Base-by-base conservation (phyloP, 2,888 invertebrate species). In the Cosmia trapezina region DNA sequence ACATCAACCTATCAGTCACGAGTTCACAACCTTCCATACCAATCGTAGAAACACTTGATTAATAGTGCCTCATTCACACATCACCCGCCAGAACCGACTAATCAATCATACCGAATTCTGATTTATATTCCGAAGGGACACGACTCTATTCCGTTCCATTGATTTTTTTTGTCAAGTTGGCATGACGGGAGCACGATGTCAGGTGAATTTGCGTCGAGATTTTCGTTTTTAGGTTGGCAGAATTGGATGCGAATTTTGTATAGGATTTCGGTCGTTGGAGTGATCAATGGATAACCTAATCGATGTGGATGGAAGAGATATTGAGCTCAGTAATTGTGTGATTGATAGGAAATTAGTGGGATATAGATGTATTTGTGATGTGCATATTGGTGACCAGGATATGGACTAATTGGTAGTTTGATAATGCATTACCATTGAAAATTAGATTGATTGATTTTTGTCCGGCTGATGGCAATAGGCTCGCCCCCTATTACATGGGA, bases 121-220 rank as follows among this genome's bases (percentile, higher is more conserved):
- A 81, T 81, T 81, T 81, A 80, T 83, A 81, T 83, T 80, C 83
- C 70, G n/a, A 70, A 64, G 80, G 80, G 80, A 70, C 63, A 28
- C 63, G 69, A 43, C 59, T 70, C 83, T 68, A 68, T 82, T 78
- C 62, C 67, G 53, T 19, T 8, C 70, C 66, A 83, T 83, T 80
- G 80, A 80, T 80, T 66, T 80, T 80, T 37, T 83, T 83, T 74
- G 70, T 77, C 65, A 80, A 74, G 75, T 75, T 83, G 80, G 75
- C 75, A 80, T 81, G 80, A 83, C 75, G 57, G 79, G 49, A 63
- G 57, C 80, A 59, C 70, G 80, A 70, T 67, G 80, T 81, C 80
- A 81, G 80, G 80, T 81, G 73, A 83, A 75, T 81, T 66, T 64
- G 73, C 66, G 59, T 65, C 74, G 66, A 53, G 59, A 49, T 74